Evolutionary conservation across 1,140 invertebrate genomes (phyloP), one percentile per base, ranked within the genome.

Genomic region (Micrasema longulum): DNA sequence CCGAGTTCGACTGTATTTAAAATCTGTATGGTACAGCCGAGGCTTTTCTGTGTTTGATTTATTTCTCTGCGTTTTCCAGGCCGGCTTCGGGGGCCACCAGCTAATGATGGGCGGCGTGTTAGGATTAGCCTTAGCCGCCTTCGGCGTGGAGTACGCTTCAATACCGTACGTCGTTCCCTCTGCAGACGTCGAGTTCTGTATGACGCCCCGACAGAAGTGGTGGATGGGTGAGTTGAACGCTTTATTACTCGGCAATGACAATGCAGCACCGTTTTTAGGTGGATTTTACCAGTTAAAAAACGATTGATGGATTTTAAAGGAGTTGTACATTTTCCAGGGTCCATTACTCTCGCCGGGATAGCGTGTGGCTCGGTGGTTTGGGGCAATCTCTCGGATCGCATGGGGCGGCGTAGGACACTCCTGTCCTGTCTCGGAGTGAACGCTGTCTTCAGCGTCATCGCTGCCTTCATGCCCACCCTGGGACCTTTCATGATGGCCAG

Each of bases 381-480:
- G 91, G 92, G 92, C 2, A 89, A 88, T 36, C 79, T 94, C 16
- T 90, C 90, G 0, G 92, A 92, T 78, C 83, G 88, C 12, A 81
- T 89, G 22, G 91, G 92, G 2, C 79, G 86, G 1, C 84, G 92
- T 10, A 81, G 91, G 14, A 87, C 91, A 7, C 81, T 93, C 43
- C 81, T 93, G 23, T 91, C 90, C 1, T 91, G 91, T 18, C 87
- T 93, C 66, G 88, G 90, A 0, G 90, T 93, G 16, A 91, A 92
- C 78, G 89, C 89, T 2, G 81, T 93, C 0, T 93, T 93, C 78
- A 91, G 89, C 20, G 83, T 91, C 2, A 88, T 91, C 1, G 91
- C 92, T 0, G 91, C 91, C 9, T 89, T 93, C 71, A 92, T 93
- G 87, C 93, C 93, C 36, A 91, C 90, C 0, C 94, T 92, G 76